Conservation (phyloP, 2,888 invertebrate genomes). For the Eubasilissa splendida region DNA sequence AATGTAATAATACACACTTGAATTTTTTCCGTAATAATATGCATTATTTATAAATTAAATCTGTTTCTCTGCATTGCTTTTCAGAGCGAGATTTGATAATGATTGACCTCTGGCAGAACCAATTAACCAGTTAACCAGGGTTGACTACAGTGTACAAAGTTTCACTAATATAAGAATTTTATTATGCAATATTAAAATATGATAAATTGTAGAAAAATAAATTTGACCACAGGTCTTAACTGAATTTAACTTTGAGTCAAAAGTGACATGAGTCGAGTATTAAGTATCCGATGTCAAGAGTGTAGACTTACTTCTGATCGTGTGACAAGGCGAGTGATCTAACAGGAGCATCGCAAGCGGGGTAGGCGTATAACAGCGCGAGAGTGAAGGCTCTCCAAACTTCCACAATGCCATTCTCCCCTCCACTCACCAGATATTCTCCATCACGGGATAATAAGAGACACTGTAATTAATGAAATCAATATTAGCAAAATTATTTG, state of each 20-base stretch:
- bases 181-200: no score
- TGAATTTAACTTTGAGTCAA: no score
- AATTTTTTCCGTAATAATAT: no score
- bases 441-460: constrained; percentile 96
- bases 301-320: constrained; percentile 92
- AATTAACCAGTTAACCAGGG: no score
- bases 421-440: constrained; percentile 98
- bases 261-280: background rate
- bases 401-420: constrained; percentile 97
- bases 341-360: constrained; percentile 96
- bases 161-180: no score
- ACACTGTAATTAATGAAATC: constrained; percentile 74
- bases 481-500: no score
- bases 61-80: no score
- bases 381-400: constrained; percentile 99
- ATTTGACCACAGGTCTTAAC: background rate
- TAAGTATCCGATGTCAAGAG: background rate
- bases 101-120: no score
- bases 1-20: no score
- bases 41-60: no score
- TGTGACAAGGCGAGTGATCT: constrained; percentile 95
- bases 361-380: constrained; percentile 97
- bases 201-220: background rate
- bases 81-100: no score
- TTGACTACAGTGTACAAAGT: no score